Evolutionary conservation across 2,113 vertebrate species (phyloP), one percentile per base, ranked within the genome.

Genomic region (Bufo gargarizans): DNA sequence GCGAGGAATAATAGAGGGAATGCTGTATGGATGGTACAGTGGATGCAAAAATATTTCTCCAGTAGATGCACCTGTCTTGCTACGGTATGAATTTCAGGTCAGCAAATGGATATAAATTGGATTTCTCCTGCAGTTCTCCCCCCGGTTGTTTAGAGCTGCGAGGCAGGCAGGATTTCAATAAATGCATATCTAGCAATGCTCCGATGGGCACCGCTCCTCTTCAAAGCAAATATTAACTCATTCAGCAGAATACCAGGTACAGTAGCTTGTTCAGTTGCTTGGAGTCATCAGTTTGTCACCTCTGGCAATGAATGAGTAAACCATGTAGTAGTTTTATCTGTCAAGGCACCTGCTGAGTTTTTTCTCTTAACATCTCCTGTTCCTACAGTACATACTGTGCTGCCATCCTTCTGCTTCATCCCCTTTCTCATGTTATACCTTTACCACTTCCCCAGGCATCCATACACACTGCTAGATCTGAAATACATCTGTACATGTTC

Each of bases 81-180:
- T 84, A 71, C 63, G 50, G 43, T 61, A 61, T 77, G 84, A 86
- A 58, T 77, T 86, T 77, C 71, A 86, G 84, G 71, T 86, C 84
- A 45, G 84, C 20, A 77, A 77, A 86, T 77, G 43, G 84, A 76
- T 86, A 59, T 61, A 77, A 61, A 77, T 71, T 84, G 65, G 82
- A 84, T 84, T 77, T 86, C 71, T 86, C 72, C 72, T 86, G 56
- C 82, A 33, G 82, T 71, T 49, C 59, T 33, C 65, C 82, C 19
- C 63, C 50, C 10, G 84, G 72, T 63, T 61, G 72, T 86, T 61
- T 76, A 86, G 55, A 50, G 84, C 72, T 86, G 56, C 9, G 58
- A 77, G 45, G 49, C 82, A 85, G 67, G 53, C 67, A 56, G 69
- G 55, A 86, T 86, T 86, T 77, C 56, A 49, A 86, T 77, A 86